Conservation (phyloP, 2,113 vertebrate species). For the Chloropsis cyanopogon region DNA sequence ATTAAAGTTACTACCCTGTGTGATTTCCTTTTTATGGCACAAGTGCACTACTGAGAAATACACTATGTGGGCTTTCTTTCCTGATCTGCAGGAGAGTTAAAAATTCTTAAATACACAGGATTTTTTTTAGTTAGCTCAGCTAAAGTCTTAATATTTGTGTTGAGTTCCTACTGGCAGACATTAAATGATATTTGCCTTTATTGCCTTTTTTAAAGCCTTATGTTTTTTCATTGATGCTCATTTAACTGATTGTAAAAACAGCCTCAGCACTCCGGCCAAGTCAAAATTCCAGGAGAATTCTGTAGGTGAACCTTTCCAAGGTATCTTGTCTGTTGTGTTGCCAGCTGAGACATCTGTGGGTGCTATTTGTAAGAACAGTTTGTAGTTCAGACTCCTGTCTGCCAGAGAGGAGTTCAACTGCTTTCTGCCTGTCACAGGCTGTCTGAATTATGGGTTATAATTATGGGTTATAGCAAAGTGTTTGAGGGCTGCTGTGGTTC, state of each 20-base stretch:
- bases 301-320: not conserved
- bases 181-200: not conserved
- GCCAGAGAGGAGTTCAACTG: not conserved
- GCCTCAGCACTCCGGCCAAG: not conserved
- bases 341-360: not conserved
- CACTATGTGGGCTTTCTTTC: not conserved
- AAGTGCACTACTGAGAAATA: not conserved
- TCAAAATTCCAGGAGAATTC: not conserved
- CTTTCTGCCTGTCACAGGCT: not conserved
- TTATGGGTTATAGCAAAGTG: accelerated
- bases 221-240: not conserved
- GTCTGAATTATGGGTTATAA: not conserved
- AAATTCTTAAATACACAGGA: not conserved
- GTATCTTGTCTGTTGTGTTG: not conserved
- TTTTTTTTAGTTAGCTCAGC: not conserved
- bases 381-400: not conserved
- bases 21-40: not conserved
- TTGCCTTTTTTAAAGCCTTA: not conserved
- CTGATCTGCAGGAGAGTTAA: not conserved
- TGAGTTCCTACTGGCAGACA: not conserved
- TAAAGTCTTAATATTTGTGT: not conserved
- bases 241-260: not conserved
- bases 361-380: not conserved
- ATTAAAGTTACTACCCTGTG: not conserved
- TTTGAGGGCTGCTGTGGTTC: not conserved